A percentile compares a stretch with the other conserved stretches of the same genome.
Conservation (phyloP, 2,113 vertebrate species). For the Candoia aspera region DNA sequence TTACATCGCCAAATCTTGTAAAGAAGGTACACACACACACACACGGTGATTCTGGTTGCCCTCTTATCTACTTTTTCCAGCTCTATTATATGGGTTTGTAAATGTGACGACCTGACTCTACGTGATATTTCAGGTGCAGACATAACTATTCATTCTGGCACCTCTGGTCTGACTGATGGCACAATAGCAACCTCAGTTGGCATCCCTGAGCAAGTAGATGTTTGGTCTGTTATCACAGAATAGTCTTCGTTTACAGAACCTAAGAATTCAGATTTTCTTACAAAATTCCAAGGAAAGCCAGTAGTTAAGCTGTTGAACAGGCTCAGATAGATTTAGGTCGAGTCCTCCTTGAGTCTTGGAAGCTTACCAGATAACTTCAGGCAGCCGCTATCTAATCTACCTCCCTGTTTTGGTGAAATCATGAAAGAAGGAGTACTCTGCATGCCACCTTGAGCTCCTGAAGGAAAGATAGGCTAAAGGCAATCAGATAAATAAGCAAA, state of each 20-base stretch:
- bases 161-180: background rate
- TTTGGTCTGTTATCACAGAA: background rate
- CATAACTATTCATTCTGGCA: background rate
- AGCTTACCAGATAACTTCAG: background rate
- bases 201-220: background rate
- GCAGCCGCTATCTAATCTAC: background rate
- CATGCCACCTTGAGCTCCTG: background rate
- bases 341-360: background rate
- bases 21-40: background rate
- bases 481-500: background rate
- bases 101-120: background rate
- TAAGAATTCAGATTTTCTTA: background rate
- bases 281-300: background rate
- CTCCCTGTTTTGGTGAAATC: background rate
- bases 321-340: background rate
- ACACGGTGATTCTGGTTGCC: background rate
- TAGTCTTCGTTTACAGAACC: background rate
- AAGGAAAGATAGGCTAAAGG: background rate
- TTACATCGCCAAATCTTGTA: background rate
- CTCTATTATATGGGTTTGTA: background rate
- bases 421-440: background rate
- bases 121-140: background rate
- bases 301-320: background rate
- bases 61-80: background rate
- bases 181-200: background rate